Percentiles rank a stretch among this genome's conserved stretches.
These are phyloP conservation scores for Anisognathus igniventris DNA, from an alignment of 2,797 vertebrate species.

Conservation along the genomic window DNA sequence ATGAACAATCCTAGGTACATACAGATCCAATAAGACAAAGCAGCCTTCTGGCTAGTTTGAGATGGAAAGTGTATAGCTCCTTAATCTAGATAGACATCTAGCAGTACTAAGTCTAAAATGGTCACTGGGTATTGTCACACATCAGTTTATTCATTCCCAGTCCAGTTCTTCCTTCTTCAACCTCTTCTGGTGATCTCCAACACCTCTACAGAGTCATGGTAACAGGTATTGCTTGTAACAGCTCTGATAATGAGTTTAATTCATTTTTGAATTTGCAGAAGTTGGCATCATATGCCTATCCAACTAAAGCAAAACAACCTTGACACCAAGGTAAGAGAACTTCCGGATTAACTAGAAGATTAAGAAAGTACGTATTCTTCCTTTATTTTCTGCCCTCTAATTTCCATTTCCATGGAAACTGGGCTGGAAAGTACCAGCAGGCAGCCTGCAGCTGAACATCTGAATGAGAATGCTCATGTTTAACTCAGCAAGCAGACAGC, in stretches of 20 bases:
- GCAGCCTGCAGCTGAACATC: constrained; percentile 59
- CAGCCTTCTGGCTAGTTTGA: not conserved
- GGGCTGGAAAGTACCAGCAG: constrained; percentile 50
- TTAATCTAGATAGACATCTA: not conserved
- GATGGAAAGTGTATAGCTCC: not conserved
- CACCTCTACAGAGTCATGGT: not conserved
- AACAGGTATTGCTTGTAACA: not conserved
- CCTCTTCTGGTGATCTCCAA: not conserved
- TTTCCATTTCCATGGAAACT: constrained; percentile 67
- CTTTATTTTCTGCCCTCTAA: constrained; percentile 48
- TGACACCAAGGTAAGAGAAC: not conserved
- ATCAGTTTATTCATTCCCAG: not conserved
- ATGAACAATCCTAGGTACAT: not conserved
- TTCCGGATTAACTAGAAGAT: constrained; percentile 46
- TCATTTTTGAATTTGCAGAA: not conserved
- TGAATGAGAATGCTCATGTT: constrained; percentile 43
- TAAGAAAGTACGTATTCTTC: constrained; percentile 30
- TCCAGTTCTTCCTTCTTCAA: not conserved
- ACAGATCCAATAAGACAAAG: not conserved
- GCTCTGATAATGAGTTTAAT: not conserved
- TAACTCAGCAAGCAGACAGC: constrained; percentile 54
- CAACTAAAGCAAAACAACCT: constrained; percentile 4
- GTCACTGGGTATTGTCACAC: not conserved
- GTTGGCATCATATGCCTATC: not conserved
- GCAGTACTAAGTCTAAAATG: not conserved